Base-by-base conservation (phyloP, 2,113 vertebrate species). In the Phyllostomus discolor region DNA sequence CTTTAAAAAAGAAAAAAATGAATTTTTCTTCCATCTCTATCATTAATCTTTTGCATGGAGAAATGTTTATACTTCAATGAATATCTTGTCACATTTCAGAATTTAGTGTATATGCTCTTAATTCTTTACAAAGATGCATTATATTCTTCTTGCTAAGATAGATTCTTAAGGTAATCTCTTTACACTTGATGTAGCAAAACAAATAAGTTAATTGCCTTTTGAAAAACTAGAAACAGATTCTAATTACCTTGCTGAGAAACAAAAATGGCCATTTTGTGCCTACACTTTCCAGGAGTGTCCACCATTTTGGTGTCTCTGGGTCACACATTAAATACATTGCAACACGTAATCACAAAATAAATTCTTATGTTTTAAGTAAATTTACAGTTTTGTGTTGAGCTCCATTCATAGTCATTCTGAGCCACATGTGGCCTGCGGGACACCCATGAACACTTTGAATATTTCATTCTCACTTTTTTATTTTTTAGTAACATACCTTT, bases 241-340 rank as follows among this genome's bases (percentile, higher is more conserved):
- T 82, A 69, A 82, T 93, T 88, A 82, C 64, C 43, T 82, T 85
- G 91, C 62, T 90, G 5, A 84, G 80, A 94, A 95, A 93, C 43
- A 92, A 90, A 62, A 92, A 70, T 7, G 31, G 83, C 38, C 64
- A 90, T 85, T 81, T 88, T 90, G 48, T 70, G 6, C n/a, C 35
- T 76, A 57, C 4, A 62, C 10, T 84, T 80, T 76, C 57, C 57
- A 59, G 24, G 24, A 24, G 24, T 59, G 19, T 59, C 57, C 57
- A 59, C 10, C 20, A 24, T 59, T 59, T 26, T 59, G 57, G 57
- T 59, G 24, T 59, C 57, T 59, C 57, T 59, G 57, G 57, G 57
- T 22, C 8, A 59, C 57, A 59, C 57, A 59, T 26, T 59, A 59
- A 59, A 59, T 59, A 59, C 24, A 59, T 26, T 59, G 57, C 22